phyloP scores from a whole-genome alignment of 2,113 vertebrate genomes.

The Urocitellus parryii region DNA sequence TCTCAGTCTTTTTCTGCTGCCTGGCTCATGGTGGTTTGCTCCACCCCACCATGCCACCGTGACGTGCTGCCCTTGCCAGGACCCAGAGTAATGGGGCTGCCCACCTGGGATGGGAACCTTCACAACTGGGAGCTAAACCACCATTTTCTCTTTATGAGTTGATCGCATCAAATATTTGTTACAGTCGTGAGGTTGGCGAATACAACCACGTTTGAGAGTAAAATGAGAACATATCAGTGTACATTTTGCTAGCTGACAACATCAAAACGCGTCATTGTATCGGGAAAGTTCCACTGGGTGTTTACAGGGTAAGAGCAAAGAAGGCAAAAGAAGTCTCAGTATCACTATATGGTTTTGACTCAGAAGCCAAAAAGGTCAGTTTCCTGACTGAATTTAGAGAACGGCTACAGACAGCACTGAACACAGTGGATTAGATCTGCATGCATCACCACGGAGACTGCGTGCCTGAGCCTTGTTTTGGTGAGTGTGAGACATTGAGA shows the following conservation, averaged over 20 bases:
- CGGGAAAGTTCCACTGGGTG: neutral
- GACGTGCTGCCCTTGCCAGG: neutral
- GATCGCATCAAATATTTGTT: neutral
- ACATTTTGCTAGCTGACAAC: neutral
- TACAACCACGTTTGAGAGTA: neutral
- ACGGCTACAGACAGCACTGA: neutral
- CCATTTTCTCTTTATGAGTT: neutral
- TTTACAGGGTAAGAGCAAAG: neutral
- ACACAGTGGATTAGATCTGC: neutral
- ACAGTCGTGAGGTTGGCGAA: neutral
- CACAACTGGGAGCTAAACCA: neutral
- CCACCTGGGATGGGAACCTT: neutral
- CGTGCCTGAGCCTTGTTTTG: neutral
- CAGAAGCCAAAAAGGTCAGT: neutral
- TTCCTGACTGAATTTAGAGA: neutral
- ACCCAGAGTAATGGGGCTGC: neutral
- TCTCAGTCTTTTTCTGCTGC: neutral
- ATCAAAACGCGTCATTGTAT: neutral
- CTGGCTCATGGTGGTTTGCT: neutral
- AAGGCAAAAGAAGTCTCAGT: neutral
- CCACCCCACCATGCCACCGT: neutral
- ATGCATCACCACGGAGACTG: fast-evolving
- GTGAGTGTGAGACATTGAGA: neutral
- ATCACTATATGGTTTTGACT: neutral
- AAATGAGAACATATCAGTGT: neutral